These are phyloP conservation scores for Drosophila pruinosa DNA, from an alignment of 1,140 invertebrate genomes.

Conservation along the genomic window DNA sequence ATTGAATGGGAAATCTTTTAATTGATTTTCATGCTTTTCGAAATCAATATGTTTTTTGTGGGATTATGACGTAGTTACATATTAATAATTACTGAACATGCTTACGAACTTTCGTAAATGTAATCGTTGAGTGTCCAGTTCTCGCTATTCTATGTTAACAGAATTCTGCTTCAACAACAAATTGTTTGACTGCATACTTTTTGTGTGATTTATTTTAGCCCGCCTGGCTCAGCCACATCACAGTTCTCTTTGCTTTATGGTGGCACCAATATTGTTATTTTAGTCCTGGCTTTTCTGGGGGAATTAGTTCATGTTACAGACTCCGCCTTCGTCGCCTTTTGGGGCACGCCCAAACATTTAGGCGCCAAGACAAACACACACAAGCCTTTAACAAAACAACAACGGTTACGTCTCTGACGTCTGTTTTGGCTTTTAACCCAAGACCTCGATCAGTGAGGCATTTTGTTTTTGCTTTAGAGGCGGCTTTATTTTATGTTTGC, in stretches of 20 bases:
- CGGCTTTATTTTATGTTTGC: slow-evolving; percentile 54
- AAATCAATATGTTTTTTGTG: not conserved
- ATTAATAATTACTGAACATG: slow-evolving; percentile 6
- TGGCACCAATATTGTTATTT: slow-evolving; percentile 43
- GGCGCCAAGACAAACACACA: slow-evolving; percentile 30
- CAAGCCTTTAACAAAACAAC: not conserved
- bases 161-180: slow-evolving; percentile 12
- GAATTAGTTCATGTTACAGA: slow-evolving; percentile 65
- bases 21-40: not conserved
- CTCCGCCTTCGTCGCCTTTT: slow-evolving; percentile 2
- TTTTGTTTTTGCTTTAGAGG: slow-evolving; percentile 48
- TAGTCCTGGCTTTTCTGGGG: slow-evolving; percentile 32
- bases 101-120: too few relatives aligned
- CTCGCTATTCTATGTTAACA: not conserved
- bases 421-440: not conserved
- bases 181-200: slow-evolving; percentile 35
- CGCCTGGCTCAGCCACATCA: too few relatives aligned
- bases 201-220: slow-evolving; percentile 47
- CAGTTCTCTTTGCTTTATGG: not conserved
- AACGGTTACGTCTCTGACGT: not conserved
- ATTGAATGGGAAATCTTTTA: not conserved
- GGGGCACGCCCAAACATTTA: slow-evolving; percentile 56
- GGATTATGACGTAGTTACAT: not conserved
- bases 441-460: slow-evolving; percentile 4
- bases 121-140: too few relatives aligned